phyloP scores from a whole-genome alignment of 2,113 vertebrate genomes.

The Albula goreensis region DNA sequence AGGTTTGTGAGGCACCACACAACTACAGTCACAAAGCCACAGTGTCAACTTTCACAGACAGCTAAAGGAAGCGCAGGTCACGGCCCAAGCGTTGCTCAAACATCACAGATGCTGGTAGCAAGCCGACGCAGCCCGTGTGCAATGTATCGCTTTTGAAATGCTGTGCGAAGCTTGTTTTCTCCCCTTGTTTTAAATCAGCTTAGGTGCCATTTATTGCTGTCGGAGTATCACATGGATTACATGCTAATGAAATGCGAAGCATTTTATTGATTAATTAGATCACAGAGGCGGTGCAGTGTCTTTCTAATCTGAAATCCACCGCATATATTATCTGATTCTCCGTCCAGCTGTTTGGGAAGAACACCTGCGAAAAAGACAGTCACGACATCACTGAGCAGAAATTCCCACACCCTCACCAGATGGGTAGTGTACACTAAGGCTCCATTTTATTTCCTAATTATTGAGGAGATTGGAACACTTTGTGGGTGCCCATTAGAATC shows the following conservation, averaged over 20 bases:
- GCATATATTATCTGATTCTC: background rate
- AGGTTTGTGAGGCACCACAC: background rate
- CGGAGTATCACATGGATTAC: background rate
- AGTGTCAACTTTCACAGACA: background rate
- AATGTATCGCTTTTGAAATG: background rate
- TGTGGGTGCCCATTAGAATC: background rate
- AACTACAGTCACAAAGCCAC: background rate
- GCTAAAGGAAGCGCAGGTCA: background rate
- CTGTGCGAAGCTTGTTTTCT: background rate
- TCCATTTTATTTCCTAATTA: constrained; percentile 28
- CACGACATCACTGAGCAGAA: background rate
- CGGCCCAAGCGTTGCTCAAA: background rate
- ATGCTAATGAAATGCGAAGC: background rate
- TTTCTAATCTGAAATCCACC: background rate
- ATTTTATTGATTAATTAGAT: constrained; percentile 17
- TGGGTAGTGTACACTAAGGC: constrained; percentile 13
- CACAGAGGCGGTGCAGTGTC: background rate
- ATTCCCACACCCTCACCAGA: constrained; percentile 24
- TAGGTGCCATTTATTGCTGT: background rate
- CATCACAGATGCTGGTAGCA: background rate
- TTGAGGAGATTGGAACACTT: constrained; percentile 13
- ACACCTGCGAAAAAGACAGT: constrained; percentile 15
- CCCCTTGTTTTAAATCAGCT: background rate
- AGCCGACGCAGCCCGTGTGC: background rate
- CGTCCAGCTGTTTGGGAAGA: constrained; percentile 17